phyloP scores from a whole-genome alignment of 2,888 invertebrate species.

The Rotaria macrura region DNA sequence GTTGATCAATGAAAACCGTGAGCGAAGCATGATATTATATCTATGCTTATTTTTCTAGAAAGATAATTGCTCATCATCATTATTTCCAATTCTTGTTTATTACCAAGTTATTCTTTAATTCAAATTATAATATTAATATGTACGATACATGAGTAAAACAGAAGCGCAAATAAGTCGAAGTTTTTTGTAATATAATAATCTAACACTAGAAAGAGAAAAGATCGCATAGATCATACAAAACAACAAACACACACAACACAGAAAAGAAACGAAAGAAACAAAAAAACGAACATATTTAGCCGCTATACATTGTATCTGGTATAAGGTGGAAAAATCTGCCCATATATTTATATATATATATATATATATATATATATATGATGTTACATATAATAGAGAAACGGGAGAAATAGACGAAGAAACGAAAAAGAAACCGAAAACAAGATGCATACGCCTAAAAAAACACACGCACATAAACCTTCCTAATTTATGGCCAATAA shows the following conservation, averaged over 20 bases:
- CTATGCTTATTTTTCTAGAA: not conserved
- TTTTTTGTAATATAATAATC: not conserved
- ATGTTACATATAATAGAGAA: too few relatives aligned
- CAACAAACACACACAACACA: not conserved
- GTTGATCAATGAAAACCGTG: not conserved
- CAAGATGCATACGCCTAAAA: conserved; percentile 4
- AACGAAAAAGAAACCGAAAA: not conserved
- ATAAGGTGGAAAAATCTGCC: not conserved
- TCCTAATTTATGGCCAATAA: not conserved
- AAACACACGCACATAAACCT: not conserved
- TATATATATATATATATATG: too few relatives aligned
- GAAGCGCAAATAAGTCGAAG: not conserved
- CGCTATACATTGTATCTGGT: conserved; percentile 8
- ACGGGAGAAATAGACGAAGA: not conserved
- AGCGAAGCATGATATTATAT: not conserved
- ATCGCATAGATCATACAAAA: not conserved
- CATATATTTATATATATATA: not conserved
- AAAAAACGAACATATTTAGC: not conserved
- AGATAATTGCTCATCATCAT: not conserved
- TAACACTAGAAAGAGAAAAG: not conserved
- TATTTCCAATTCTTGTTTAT: not conserved
- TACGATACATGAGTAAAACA: not conserved
- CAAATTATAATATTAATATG: not conserved
- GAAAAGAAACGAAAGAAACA: not conserved
- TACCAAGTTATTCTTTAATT: not conserved